A percentile compares a stretch with the other conserved stretches of the same genome.
phyloP scores from a whole-genome alignment of 2,888 invertebrate genomes.

The Erpobdella octoculata region DNA sequence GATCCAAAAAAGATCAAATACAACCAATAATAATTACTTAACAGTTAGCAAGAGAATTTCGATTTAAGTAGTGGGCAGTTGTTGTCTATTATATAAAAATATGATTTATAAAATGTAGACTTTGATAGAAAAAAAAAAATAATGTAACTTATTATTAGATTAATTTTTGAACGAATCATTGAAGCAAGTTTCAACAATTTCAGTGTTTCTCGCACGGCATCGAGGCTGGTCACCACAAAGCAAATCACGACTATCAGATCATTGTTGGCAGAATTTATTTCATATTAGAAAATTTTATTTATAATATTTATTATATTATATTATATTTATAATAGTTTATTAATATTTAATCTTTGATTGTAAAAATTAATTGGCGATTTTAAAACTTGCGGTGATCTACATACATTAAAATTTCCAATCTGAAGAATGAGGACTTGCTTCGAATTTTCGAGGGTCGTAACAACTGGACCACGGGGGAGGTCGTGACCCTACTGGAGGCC shows the following conservation, averaged over 20 bases:
- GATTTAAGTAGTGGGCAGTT: no score
- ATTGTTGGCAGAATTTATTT: slow-evolving; percentile 58
- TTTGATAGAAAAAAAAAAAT: no score
- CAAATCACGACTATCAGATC: slow-evolving; percentile 82
- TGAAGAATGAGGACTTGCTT: slow-evolving; percentile 42
- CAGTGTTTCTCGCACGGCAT: slow-evolving; percentile 88
- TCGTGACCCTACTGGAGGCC: slow-evolving; percentile 78
- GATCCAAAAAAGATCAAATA: no score
- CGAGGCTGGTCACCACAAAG: slow-evolving; percentile 81
- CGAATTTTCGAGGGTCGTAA: slow-evolving; percentile 39
- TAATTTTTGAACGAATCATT: no score
- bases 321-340: neutral
- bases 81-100: no score
- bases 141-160: no score
- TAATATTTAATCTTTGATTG: neutral
- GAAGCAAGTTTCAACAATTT: neutral
- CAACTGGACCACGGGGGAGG: slow-evolving; percentile 79
- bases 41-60: no score
- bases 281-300: neutral
- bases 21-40: no score
- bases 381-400: neutral
- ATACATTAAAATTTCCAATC: slow-evolving; percentile 16
- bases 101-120: no score
- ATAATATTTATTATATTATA: neutral
- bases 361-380: neutral